Percentiles rank a stretch among this genome's conserved stretches.
Evolutionary conservation across 2,888 invertebrate species (phyloP).

Genomic region (Heliconius erato): DNA sequence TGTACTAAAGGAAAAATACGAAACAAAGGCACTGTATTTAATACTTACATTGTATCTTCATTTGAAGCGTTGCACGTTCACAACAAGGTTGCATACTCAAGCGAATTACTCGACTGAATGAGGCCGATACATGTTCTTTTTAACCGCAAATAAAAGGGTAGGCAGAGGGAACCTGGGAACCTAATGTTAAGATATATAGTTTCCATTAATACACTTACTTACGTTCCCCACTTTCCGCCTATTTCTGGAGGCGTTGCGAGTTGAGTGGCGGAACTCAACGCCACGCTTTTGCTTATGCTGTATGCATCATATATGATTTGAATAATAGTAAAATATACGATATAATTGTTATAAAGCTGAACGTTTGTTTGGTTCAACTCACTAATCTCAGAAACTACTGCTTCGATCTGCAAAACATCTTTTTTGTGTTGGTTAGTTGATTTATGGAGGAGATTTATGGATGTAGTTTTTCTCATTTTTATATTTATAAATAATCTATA

Average conservation of each 20-base stretch:
- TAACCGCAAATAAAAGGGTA: not conserved
- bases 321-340: no score
- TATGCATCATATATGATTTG: no score
- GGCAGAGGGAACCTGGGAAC: not conserved
- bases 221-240: not conserved
- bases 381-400: no score
- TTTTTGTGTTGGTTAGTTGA: no score
- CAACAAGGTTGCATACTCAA: conserved; percentile 5
- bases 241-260: not conserved
- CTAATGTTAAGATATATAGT: not conserved
- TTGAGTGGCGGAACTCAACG: not conserved
- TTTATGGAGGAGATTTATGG: no score
- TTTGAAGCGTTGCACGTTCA: not conserved
- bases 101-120: not conserved
- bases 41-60: not conserved
- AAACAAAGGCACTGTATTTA: not conserved
- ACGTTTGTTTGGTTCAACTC: no score
- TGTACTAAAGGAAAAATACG: not conserved
- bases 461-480: no score
- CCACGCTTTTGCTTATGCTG: not conserved
- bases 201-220: not conserved
- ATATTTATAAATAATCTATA: no score
- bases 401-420: no score
- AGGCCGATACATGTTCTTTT: not conserved
- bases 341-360: no score